These are phyloP conservation scores for Otus sunia DNA, from an alignment of 2,113 vertebrate species.

Conservation along the genomic window DNA sequence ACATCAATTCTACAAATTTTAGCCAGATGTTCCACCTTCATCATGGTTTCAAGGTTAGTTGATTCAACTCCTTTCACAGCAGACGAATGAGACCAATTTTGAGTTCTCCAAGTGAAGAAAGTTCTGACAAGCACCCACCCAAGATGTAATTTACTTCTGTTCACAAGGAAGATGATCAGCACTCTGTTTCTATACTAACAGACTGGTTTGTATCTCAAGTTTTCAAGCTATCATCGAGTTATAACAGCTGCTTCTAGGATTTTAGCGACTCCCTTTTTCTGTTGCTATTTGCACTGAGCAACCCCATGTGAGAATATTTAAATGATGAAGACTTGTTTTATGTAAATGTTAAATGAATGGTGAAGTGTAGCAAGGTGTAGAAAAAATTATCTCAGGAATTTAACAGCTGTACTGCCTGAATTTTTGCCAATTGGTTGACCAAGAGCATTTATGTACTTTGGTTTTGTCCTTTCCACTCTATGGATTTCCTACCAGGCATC, in stretches of 20 bases:
- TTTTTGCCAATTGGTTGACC: not conserved
- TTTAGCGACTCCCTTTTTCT: not conserved
- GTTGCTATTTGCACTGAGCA: not conserved
- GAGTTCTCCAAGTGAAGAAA: not conserved
- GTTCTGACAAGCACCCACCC: not conserved
- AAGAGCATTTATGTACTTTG: not conserved
- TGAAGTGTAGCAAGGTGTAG: not conserved
- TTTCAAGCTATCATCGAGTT: not conserved
- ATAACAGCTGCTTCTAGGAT: not conserved
- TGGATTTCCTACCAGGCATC: not conserved
- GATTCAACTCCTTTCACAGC: not conserved
- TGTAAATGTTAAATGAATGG: not conserved
- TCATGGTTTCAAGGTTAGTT: not conserved
- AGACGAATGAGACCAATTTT: not conserved
- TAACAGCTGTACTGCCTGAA: not conserved
- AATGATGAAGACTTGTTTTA: constrained; percentile 14
- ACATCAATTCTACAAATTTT: not conserved
- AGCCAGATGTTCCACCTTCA: not conserved
- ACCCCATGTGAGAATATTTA: not conserved
- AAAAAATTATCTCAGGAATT: not conserved
- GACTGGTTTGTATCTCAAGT: not conserved
- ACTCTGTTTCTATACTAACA: not conserved
- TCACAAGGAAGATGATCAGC: not conserved
- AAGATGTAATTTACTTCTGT: not conserved
- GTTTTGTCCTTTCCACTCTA: not conserved